A percentile compares a stretch with the other conserved stretches of the same genome.
Evolutionary conservation across 2,888 invertebrate genomes (phyloP).

Genomic region (Hanleya hanleyi): DNA sequence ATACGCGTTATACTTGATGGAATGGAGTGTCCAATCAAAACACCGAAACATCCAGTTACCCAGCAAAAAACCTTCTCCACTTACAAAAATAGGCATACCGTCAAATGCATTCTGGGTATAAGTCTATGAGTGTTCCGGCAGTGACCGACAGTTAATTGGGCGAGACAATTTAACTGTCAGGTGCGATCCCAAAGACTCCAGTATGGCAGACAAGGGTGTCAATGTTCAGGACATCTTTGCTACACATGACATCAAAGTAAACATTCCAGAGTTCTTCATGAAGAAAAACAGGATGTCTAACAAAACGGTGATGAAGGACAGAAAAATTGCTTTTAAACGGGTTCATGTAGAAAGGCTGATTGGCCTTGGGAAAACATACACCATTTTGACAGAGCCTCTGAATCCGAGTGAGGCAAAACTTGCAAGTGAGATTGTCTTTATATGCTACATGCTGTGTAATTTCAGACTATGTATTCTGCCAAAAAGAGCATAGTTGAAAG

Average conservation of each 20-base stretch:
- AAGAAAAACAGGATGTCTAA: slow-evolving; percentile 37
- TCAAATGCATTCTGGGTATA: too few relatives aligned
- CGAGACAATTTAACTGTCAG: too few relatives aligned
- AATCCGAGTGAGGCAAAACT: slow-evolving; percentile 32
- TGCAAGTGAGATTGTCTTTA: slow-evolving; percentile 26
- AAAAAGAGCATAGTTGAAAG: neutral
- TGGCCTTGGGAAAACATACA: slow-evolving; percentile 40
- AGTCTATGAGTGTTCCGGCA: too few relatives aligned
- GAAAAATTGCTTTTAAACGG: slow-evolving; percentile 38
- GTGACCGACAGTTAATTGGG: too few relatives aligned
- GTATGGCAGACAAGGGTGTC: too few relatives aligned
- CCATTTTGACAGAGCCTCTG: slow-evolving; percentile 31
- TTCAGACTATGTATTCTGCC: slow-evolving; percentile 10
- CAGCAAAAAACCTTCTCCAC: too few relatives aligned
- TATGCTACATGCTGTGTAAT: slow-evolving; percentile 39
- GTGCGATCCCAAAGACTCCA: too few relatives aligned
- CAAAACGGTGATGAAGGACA: slow-evolving; percentile 27
- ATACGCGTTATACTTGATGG: too few relatives aligned
- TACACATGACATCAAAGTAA: slow-evolving; percentile 38
- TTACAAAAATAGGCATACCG: too few relatives aligned
- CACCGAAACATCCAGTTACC: too few relatives aligned
- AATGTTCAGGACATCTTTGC: too few relatives aligned
- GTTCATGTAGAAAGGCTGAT: slow-evolving; percentile 44
- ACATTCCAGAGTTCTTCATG: slow-evolving; percentile 42
- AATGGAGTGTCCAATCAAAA: too few relatives aligned